Percentiles rank a stretch among this genome's conserved stretches.
Conservation (phyloP, 2,888 invertebrate species). For the Meiosimyza platycephala region DNA sequence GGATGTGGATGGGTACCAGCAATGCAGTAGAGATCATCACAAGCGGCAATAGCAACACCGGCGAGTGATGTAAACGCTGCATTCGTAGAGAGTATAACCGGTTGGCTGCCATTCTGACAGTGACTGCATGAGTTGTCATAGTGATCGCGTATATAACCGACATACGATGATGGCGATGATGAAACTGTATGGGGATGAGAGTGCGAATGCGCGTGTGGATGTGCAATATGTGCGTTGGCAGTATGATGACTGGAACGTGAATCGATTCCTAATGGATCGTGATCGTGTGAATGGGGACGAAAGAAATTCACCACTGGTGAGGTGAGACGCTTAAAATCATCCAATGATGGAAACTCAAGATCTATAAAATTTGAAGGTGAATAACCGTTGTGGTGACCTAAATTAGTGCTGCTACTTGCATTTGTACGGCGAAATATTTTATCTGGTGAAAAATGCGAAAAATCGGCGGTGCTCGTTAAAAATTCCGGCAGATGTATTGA, state of each 20-base stretch:
- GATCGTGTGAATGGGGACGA: slow-evolving; percentile 50
- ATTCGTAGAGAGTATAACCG: slow-evolving; percentile 60
- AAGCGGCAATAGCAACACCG: slow-evolving; percentile 59
- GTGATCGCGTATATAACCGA: slow-evolving; percentile 62
- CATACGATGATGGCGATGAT: slow-evolving; percentile 62
- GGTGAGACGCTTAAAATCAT: slow-evolving; percentile 63
- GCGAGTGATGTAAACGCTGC: slow-evolving; percentile 54
- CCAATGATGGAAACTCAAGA: slow-evolving; percentile 54
- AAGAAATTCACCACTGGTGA: slow-evolving; percentile 65
- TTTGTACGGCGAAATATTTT: slow-evolving; percentile 52
- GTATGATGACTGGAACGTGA: slow-evolving; percentile 35
- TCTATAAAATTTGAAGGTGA: slow-evolving; percentile 27
- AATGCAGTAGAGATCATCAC: slow-evolving; percentile 59
- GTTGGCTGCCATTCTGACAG: slow-evolving; percentile 63
- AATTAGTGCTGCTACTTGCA: slow-evolving; percentile 50
- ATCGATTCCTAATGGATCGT: slow-evolving; percentile 6
- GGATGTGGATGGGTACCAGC: slow-evolving; percentile 63
- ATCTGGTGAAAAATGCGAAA: slow-evolving; percentile 58
- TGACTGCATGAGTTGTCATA: slow-evolving; percentile 63
- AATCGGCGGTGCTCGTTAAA: slow-evolving; percentile 56
- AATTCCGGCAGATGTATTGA: slow-evolving; percentile 57
- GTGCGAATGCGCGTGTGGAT: slow-evolving; percentile 44
- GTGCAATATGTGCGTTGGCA: slow-evolving; percentile 33
- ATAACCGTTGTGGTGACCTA: slow-evolving; percentile 46
- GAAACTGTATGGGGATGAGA: slow-evolving; percentile 58